Evolutionary conservation across 1,140 invertebrate species (phyloP), one percentile per base, ranked within the genome.

Genomic region (Megathymus violae): DNA sequence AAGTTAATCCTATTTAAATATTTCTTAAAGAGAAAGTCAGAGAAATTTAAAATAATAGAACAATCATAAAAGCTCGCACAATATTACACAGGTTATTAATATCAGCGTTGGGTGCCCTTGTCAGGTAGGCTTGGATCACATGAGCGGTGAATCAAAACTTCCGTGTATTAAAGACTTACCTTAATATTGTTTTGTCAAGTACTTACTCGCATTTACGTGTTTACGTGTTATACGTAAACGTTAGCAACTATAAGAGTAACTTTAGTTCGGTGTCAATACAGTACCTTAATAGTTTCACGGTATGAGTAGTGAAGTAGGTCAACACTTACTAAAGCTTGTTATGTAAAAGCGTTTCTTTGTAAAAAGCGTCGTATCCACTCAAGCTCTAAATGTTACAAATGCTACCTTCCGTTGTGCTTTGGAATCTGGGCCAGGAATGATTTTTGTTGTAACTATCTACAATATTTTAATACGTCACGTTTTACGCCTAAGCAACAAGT

Each of bases 271-370:
- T 22, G 19, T 31, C 19, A 5, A 3, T 31, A 44, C 14, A 14
- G 31, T 19, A 51, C 48, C 48, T 31, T 15, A 34, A 16, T 17
- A 16, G 9, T 51, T 11, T 51, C 34, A 27, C 9, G 27, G 11
- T 40, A 25, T 19, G 11, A 22, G 19, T 2, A 22, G 5, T 22
- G 22, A 52, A 40, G 10, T 52, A 41, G 50, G 50, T 52, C 36
- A 52, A 25, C 34, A 36, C 36, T 52, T 52, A 22, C 31, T 51
- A 38, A 51, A 15, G 46, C 19, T 22, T 22, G 5, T 5, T 48
- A 31, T 36, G 31, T 19, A 51, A 51, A 50, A 51, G 38, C 17
- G 47, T 36, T 51, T 51, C 48, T 51, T 51, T 51, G 9, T n/a
- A n/a, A n/a, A 38, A 48, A 48, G 48, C 48, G 0, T 38, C 48